Evolutionary conservation across 2,113 vertebrate genomes (phyloP).

Genomic region (Cyanoliseus patagonus): DNA sequence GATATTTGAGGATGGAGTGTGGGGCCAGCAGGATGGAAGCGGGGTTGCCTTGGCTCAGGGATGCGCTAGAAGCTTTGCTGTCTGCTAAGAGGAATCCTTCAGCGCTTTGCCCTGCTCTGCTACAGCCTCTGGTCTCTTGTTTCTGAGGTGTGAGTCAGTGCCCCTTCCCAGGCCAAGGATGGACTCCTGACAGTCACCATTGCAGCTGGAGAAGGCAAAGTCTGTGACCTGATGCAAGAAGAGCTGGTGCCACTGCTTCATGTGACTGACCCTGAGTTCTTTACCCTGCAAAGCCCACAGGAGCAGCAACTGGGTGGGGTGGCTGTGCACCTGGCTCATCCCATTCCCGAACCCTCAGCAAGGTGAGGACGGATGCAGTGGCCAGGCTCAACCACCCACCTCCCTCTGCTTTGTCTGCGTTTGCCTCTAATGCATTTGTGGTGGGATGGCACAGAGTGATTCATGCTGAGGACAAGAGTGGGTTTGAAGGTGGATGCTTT

Average conservation of each 20-base stretch:
- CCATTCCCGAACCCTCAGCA: accelerated
- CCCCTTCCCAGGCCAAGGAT: not conserved
- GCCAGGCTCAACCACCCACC: not conserved
- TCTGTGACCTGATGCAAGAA: not conserved
- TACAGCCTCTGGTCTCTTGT: not conserved
- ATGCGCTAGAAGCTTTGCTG: not conserved
- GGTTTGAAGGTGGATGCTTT: accelerated
- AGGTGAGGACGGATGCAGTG: not conserved
- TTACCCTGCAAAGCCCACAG: not conserved
- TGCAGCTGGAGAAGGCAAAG: not conserved
- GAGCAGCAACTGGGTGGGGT: not conserved
- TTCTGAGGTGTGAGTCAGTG: accelerated
- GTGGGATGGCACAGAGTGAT: accelerated
- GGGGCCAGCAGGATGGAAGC: not conserved
- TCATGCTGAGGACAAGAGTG: not conserved
- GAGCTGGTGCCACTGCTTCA: not conserved
- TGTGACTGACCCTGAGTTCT: accelerated
- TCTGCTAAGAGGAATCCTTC: not conserved
- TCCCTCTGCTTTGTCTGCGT: not conserved
- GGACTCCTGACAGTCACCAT: not conserved
- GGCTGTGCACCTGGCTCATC: not conserved
- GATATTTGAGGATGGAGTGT: accelerated
- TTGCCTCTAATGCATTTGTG: accelerated
- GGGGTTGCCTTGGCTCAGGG: not conserved
- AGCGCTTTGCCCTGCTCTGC: not conserved